Conservation (phyloP, 2,797 vertebrate species). For the Microctenopoma lineatum region DNA sequence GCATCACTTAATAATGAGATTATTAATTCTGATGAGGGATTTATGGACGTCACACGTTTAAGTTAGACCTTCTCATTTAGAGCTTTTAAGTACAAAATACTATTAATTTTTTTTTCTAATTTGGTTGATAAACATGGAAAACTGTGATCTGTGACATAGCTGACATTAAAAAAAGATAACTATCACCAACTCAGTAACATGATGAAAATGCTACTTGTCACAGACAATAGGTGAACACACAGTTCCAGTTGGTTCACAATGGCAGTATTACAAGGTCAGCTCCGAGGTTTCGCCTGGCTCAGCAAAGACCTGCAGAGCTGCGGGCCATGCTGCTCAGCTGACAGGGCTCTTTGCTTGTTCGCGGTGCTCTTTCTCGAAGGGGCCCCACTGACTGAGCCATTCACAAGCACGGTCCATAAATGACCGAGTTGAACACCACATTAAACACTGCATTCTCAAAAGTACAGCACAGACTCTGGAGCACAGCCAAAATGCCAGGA, state of each 20-base stretch:
- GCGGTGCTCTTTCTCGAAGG: slow-evolving; percentile 80
- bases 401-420: slow-evolving; percentile 83
- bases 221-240: slow-evolving; percentile 67
- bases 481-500: slow-evolving; percentile 84
- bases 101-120: neutral
- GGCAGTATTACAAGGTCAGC: slow-evolving; percentile 76
- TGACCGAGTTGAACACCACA: slow-evolving; percentile 69
- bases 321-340: slow-evolving; percentile 75
- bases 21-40: neutral
- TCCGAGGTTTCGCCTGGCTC: slow-evolving; percentile 82
- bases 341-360: slow-evolving; percentile 87
- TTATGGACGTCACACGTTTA: slow-evolving; percentile 1
- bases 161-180: neutral
- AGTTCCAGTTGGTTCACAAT: slow-evolving; percentile 78
- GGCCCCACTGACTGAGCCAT: slow-evolving; percentile 76
- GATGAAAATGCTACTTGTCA: slow-evolving; percentile 63
- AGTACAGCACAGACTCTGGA: slow-evolving; percentile 72
- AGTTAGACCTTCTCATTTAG: slow-evolving; percentile 10
- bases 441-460: slow-evolving; percentile 77
- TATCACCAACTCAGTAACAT: slow-evolving; percentile 36
- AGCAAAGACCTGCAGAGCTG: slow-evolving; percentile 77
- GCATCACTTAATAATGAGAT: slow-evolving; percentile 10
- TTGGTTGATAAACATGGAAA: neutral
- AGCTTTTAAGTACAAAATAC: slow-evolving; percentile 1
- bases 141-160: neutral